Evolutionary conservation across 2,888 invertebrate genomes (phyloP), one percentile per base, ranked within the genome.

Genomic region (Globia sparganii): DNA sequence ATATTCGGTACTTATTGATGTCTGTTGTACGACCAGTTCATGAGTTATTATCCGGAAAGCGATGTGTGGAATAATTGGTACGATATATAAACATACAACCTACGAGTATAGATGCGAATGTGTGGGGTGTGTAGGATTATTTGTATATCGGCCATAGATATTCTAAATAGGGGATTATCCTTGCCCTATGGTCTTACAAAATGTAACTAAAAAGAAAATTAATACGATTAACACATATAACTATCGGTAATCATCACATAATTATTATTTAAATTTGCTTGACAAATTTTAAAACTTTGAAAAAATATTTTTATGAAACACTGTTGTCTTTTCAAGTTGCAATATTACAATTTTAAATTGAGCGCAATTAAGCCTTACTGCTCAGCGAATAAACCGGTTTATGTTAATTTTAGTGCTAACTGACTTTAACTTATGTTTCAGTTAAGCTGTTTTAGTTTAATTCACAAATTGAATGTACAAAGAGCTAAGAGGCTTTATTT

Each of bases 1-100:
- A 85, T 81, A 86, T 81, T 86, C 80, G 80, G 77, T 69, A 75
- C 72, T 82, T 77, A 88, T 84, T 77, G 87, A 78, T 69, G 74
- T 74, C 69, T 53, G 62, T 25, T 69, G 65, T 59, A 43, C 25
- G 43, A 31, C 13, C 62, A 15, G 74, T 3, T 56, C 58, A 9
- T 61, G 56, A 72, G 46, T 28, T 34, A 66, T 46, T 62, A 53
- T 49, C 28, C 34, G 58, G 28, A 13, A 6, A 4, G 31, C 40
- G 53, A 56, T 64, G 37, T 28, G 59, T 5, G 49, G 8, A n/a
- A 15, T 49, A n/a, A 43, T 67, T 70, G n/a, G 31, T n/a, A 9
- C 18, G 9, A 3, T 15, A 58, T 56, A 25, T 34, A 67, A 15
- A 9, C 53, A 34, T 67, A 34, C 18, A 31, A 9, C 59, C n/a